Conservation (phyloP, 2,113 vertebrate species). For the Scomber scombrus region DNA sequence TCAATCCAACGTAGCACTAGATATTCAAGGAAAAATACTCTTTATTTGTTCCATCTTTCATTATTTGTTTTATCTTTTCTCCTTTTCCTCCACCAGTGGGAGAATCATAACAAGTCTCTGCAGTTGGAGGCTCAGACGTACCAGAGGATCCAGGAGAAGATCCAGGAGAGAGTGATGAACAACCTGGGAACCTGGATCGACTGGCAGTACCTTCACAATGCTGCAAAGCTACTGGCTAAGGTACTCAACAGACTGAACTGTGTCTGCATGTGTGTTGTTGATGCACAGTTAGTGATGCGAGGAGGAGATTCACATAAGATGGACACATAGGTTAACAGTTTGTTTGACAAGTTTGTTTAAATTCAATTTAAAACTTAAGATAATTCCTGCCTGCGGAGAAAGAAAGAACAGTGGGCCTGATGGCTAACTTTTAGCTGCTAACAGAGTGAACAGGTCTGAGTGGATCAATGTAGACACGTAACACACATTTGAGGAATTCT, state of each 20-base stretch:
- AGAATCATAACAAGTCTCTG: slow-evolving; percentile 99
- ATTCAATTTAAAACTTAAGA: no score
- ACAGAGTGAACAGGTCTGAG: no score
- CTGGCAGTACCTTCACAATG: slow-evolving; percentile 99
- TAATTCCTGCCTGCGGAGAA: no score
- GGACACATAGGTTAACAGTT: no score
- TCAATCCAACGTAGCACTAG: background rate
- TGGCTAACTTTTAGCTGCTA: background rate
- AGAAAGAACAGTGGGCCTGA: background rate
- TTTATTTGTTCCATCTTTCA: slow-evolving; percentile 15
- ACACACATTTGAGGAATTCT: background rate
- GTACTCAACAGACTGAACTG: slow-evolving; percentile 70
- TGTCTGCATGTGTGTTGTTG: background rate
- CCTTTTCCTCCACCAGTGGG: slow-evolving; percentile 87
- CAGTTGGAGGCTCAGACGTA: slow-evolving; percentile 99
- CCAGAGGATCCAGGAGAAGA: slow-evolving; percentile 99
- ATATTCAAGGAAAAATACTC: background rate
- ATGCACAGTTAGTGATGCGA: background rate
- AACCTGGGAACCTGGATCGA: slow-evolving; percentile 99
- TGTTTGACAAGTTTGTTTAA: no score
- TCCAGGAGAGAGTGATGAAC: slow-evolving; percentile 99
- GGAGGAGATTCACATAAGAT: background rate
- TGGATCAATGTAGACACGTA: no score
- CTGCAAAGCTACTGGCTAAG: slow-evolving; percentile 98
- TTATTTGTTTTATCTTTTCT: background rate